Percentiles rank a stretch among this genome's conserved stretches.
phyloP scores from a whole-genome alignment of 2,113 vertebrate genomes.

The Callithrix jacchus region DNA sequence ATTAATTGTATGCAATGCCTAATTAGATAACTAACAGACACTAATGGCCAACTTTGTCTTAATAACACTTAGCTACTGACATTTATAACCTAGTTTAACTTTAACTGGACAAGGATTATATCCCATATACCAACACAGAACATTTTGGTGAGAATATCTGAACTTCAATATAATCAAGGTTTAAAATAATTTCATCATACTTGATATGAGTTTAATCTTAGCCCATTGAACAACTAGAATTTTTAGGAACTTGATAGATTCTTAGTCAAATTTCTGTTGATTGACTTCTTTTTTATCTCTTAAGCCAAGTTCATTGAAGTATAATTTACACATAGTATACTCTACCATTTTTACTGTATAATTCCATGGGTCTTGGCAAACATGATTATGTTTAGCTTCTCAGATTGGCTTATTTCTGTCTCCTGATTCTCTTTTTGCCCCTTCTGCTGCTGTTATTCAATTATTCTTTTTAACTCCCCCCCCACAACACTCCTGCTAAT shows the following conservation, averaged over 20 bases:
- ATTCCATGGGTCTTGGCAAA: neutral
- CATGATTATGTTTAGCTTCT: neutral
- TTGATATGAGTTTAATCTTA: neutral
- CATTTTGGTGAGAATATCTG: neutral
- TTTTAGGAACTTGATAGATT: constrained; percentile 42
- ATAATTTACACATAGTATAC: neutral
- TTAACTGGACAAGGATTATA: neutral
- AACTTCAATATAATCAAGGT: neutral
- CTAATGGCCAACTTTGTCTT: neutral
- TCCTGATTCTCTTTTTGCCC: neutral
- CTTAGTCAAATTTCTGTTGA: neutral
- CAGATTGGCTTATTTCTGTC: neutral
- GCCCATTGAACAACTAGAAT: neutral
- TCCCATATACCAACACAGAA: neutral
- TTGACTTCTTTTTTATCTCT: neutral
- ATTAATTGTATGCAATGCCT: constrained; percentile 27
- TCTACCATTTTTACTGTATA: neutral
- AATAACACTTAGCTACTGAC: neutral
- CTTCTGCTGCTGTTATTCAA: neutral
- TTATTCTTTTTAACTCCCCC: neutral
- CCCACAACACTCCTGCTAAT: neutral
- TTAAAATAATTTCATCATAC: neutral
- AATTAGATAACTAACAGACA: constrained; percentile 27
- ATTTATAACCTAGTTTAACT: constrained; percentile 4
- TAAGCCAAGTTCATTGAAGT: neutral